A percentile compares a stretch with the other conserved stretches of the same genome.
Evolutionary conservation across 2,113 vertebrate species (phyloP).

Genomic region (Apeltes quadracus): DNA sequence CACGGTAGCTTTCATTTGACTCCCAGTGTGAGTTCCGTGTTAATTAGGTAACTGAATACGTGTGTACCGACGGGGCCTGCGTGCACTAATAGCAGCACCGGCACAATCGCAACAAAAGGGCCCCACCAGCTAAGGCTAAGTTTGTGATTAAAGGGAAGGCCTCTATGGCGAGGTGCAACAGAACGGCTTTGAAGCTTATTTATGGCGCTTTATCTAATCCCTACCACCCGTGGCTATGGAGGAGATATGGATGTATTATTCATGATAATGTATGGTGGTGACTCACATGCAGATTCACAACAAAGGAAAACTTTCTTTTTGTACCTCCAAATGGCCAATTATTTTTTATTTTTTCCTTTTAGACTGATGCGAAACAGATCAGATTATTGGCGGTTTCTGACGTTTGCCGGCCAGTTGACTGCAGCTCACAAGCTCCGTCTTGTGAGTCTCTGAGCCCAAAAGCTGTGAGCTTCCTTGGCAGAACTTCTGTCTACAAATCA

Average conservation of each 20-base stretch:
- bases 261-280: slow-evolving; percentile 79
- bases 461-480: slow-evolving; percentile 63
- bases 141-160: slow-evolving; percentile 79
- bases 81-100: slow-evolving; percentile 66
- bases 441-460: slow-evolving; percentile 52
- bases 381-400: slow-evolving; percentile 60
- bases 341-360: slow-evolving; percentile 65
- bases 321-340: slow-evolving; percentile 76
- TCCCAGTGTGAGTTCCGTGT: slow-evolving; percentile 78
- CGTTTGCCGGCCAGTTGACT: slow-evolving; percentile 46
- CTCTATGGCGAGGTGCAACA: slow-evolving; percentile 76
- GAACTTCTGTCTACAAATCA: slow-evolving; percentile 67
- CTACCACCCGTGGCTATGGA: slow-evolving; percentile 76
- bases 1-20: slow-evolving; percentile 75
- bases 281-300: slow-evolving; percentile 79
- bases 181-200: slow-evolving; percentile 81
- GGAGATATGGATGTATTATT: slow-evolving; percentile 80
- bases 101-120: slow-evolving; percentile 75
- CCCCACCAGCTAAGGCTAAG: slow-evolving; percentile 71
- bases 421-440: slow-evolving; percentile 54
- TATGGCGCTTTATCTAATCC: slow-evolving; percentile 78
- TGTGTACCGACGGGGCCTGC: slow-evolving; percentile 70
- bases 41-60: slow-evolving; percentile 82
- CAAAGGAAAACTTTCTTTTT: slow-evolving; percentile 77
- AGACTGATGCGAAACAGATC: slow-evolving; percentile 65